phyloP scores from a whole-genome alignment of 2,113 vertebrate genomes.

The Psittacara wagleri region DNA sequence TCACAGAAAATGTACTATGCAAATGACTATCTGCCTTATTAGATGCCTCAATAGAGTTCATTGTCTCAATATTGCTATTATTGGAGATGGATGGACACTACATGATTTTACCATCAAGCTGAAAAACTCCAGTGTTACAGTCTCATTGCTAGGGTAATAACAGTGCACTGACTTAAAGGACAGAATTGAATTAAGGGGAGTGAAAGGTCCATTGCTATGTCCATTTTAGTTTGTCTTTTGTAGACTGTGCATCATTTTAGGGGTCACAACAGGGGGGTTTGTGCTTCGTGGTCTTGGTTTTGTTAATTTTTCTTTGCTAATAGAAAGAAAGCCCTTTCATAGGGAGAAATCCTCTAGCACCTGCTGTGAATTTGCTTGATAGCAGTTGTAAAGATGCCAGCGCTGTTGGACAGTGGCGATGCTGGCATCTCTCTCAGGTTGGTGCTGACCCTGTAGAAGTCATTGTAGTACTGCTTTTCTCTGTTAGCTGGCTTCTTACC shows the following conservation, averaged over 20 bases:
- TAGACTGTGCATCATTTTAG: constrained; percentile 46
- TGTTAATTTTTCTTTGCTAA: constrained; percentile 19
- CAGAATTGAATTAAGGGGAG: constrained; percentile 64
- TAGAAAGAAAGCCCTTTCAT: neutral
- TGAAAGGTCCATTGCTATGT: constrained; percentile 50
- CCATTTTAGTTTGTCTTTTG: constrained; percentile 47
- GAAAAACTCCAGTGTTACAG: constrained; percentile 76
- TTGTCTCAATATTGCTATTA: constrained; percentile 81
- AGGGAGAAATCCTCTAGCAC: neutral
- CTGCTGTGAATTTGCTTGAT: neutral
- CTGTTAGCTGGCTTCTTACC: neutral
- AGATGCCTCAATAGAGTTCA: constrained; percentile 73
- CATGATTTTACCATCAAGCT: constrained; percentile 76
- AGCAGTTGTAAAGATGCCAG: accelerated
- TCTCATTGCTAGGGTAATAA: constrained; percentile 64
- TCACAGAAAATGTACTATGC: constrained; percentile 78
- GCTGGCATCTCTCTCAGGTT: neutral
- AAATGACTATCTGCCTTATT: constrained; percentile 78
- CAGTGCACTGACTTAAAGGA: constrained; percentile 71
- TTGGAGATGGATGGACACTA: constrained; percentile 77
- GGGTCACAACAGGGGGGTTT: constrained; percentile 12
- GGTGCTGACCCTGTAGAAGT: neutral
- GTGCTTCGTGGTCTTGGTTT: neutral
- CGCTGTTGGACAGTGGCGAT: accelerated
- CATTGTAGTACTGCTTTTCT: neutral